Percentiles rank a stretch among this genome's conserved stretches.
phyloP scores from a whole-genome alignment of 92 coral and sea anemone genomes.

The Ricordea florida region DNA sequence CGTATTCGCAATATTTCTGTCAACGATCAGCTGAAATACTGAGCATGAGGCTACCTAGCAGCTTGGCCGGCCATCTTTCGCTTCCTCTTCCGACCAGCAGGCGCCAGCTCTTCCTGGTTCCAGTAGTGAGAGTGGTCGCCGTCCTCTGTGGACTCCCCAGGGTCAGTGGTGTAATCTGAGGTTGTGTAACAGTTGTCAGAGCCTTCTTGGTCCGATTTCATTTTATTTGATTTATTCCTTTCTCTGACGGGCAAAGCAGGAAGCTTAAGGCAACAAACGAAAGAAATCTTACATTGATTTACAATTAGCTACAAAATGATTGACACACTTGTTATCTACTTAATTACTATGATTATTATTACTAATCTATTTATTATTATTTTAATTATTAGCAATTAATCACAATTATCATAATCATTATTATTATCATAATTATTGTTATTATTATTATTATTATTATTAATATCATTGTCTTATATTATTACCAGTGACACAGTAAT shows the following conservation, averaged over 20 bases:
- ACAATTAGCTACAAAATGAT: not conserved
- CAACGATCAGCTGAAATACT: not conserved
- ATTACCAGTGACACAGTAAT: too few species aligned
- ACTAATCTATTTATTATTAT: too few species aligned
- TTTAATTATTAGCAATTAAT: too few species aligned
- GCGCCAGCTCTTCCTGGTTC: slow-evolving; percentile 11
- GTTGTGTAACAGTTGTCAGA: slow-evolving; percentile 11
- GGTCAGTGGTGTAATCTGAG: slow-evolving; percentile 16
- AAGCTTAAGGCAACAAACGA: slow-evolving; percentile 24
- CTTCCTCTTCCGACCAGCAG: slow-evolving; percentile 37
- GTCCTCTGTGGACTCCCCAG: slow-evolving; percentile 8
- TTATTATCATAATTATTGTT: too few species aligned
- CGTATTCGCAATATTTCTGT: not conserved
- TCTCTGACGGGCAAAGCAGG: slow-evolving; percentile 57
- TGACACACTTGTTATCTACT: too few species aligned
- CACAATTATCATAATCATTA: too few species aligned
- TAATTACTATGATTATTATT: too few species aligned
- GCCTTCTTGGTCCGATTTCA: slow-evolving; percentile 16
- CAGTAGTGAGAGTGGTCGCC: slow-evolving; percentile 54
- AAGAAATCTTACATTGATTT: not conserved
- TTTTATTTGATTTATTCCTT: slow-evolving; percentile 11
- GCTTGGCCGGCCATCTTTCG: slow-evolving; percentile 16
- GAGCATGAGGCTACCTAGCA: not conserved
- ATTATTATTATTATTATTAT: too few species aligned
- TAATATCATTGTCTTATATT: too few species aligned